Evolutionary conservation across 2,888 invertebrate species (phyloP).

Genomic region (Ramazzottius varieornatus): DNA sequence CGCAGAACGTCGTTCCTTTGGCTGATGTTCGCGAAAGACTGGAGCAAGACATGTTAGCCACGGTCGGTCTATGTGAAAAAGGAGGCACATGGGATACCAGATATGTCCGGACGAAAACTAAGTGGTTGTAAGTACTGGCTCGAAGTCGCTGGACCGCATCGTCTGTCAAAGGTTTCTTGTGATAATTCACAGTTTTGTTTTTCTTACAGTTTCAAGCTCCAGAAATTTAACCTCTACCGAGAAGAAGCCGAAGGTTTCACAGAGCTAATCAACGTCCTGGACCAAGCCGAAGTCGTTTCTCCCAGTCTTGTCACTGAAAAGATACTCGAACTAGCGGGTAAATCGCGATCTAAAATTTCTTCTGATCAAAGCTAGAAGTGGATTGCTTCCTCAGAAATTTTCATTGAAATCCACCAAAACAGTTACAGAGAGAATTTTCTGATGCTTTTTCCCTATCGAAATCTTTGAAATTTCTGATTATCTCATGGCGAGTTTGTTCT

Average conservation of each 20-base stretch:
- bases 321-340: not conserved
- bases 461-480: too few species aligned
- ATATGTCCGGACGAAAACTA: not conserved
- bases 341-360: too few species aligned
- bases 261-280: slow-evolving; percentile 73
- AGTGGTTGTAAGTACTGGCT: not conserved
- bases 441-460: too few species aligned
- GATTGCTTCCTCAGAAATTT: too few species aligned
- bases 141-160: not conserved
- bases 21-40: not conserved
- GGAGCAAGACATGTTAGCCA: not conserved
- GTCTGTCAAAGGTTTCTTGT: too few species aligned
- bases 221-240: slow-evolving; percentile 88
- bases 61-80: not conserved
- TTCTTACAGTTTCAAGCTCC: slow-evolving; percentile 82
- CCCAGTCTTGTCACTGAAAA: not conserved
- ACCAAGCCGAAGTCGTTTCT: slow-evolving; percentile 35
- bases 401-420: too few species aligned
- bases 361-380: too few species aligned
- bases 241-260: slow-evolving; percentile 99
- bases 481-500: not conserved
- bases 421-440: too few species aligned
- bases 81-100: not conserved
- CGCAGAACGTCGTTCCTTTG: not conserved
- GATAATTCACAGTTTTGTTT: not conserved